These are phyloP conservation scores for Florisuga fusca DNA, from an alignment of 2,797 vertebrate genomes.

Conservation along the genomic window DNA sequence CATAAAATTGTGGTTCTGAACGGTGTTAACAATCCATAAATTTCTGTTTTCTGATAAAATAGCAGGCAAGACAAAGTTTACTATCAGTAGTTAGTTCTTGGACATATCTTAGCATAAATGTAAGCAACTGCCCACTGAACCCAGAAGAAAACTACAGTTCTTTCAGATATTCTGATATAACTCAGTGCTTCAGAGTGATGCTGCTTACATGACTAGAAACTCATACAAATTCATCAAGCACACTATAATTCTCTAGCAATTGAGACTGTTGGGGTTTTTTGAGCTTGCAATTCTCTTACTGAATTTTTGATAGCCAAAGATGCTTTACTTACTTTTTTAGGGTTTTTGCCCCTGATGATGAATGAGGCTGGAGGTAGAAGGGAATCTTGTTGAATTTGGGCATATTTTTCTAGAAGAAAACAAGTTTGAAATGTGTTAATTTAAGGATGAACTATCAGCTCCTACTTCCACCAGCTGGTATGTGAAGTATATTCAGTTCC, in stretches of 20 bases:
- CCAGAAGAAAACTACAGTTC: neutral
- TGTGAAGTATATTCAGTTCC: slow-evolving; percentile 13
- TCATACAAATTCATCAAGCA: neutral
- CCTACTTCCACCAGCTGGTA: slow-evolving; percentile 17
- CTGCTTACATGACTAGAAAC: neutral
- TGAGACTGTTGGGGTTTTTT: fast-evolving
- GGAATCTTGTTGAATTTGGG: slow-evolving; percentile 99
- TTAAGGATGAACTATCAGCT: neutral
- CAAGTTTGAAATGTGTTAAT: neutral
- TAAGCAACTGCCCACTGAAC: neutral
- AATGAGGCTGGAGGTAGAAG: slow-evolving; percentile 99
- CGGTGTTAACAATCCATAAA: neutral
- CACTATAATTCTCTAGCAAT: neutral
- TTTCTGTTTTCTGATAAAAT: neutral
- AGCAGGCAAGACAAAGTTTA: neutral
- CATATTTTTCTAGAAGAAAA: slow-evolving; percentile 96
- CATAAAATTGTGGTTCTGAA: neutral
- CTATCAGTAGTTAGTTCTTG: neutral
- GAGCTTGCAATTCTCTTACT: neutral
- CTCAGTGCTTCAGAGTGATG: neutral
- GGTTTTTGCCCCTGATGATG: slow-evolving; percentile 98
- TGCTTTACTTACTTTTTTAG: slow-evolving; percentile 92
- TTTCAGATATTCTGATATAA: neutral
- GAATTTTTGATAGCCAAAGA: neutral
- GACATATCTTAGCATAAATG: neutral